These are phyloP conservation scores for Pseudomyrmex sp. DNA, from an alignment of 1,140 invertebrate genomes.

Conservation along the genomic window DNA sequence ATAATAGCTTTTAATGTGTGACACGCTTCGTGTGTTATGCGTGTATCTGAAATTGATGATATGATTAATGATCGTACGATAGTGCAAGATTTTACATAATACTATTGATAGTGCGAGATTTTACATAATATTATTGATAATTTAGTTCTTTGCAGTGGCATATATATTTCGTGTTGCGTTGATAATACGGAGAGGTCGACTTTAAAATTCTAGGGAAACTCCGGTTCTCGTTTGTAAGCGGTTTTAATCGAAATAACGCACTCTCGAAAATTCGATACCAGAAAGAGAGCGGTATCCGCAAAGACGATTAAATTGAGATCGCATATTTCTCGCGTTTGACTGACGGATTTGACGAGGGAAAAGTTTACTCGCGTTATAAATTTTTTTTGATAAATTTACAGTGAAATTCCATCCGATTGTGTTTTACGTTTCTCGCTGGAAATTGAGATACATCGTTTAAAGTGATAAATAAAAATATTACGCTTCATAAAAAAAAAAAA, in stretches of 20 bases:
- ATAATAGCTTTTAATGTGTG: conserved; percentile 20
- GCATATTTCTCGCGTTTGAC: conserved; percentile 4
- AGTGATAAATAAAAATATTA: not conserved
- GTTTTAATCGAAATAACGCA: conserved; percentile 44
- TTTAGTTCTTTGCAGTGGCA: conserved; percentile 16
- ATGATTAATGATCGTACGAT: conserved; percentile 20
- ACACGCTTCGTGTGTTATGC: too few species aligned
- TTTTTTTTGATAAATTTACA: not conserved
- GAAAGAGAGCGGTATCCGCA: not conserved
- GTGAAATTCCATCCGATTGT: conserved; percentile 20
- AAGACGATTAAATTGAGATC: conserved; percentile 42
- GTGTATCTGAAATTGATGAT: conserved; percentile 8
- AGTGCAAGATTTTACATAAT: conserved; percentile 11
- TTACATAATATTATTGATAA: conserved; percentile 29
- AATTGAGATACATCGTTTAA: not conserved
- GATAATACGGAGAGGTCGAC: conserved; percentile 40
- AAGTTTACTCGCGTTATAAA: not conserved
- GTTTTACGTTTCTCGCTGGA: not conserved
- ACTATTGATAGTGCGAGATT: conserved; percentile 17
- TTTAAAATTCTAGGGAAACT: conserved; percentile 45
- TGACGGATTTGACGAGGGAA: conserved; percentile 9
- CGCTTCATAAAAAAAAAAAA: not conserved
- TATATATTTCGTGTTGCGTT: not conserved
- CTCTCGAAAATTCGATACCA: conserved; percentile 17
- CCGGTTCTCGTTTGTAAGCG: conserved; percentile 12